Percentiles rank a stretch among this genome's conserved stretches.
Evolutionary conservation across 2,888 invertebrate species (phyloP).

Genomic region (Agonopterix arenella): DNA sequence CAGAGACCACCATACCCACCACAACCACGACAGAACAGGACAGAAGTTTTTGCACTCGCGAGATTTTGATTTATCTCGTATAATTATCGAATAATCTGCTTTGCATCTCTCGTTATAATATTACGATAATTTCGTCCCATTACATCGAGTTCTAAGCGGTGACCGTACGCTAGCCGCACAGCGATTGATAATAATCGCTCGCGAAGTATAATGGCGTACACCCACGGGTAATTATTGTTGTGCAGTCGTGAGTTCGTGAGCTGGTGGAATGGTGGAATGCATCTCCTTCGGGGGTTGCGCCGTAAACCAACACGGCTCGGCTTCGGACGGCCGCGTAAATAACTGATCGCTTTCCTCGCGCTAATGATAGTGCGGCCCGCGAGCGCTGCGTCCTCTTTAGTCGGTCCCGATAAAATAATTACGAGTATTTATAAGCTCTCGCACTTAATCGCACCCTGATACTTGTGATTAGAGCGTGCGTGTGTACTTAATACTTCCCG

Average conservation of each 20-base stretch:
- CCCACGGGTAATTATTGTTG: constrained; percentile 77
- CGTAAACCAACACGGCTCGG: constrained; percentile 69
- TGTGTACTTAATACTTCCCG: constrained; percentile 45
- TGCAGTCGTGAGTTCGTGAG: constrained; percentile 77
- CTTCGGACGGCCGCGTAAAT: constrained; percentile 51
- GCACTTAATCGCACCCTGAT: constrained; percentile 56
- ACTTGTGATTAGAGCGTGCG: constrained; percentile 46
- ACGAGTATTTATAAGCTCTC: constrained; percentile 65
- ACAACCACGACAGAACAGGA: constrained; percentile 32
- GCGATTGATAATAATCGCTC: constrained; percentile 75
- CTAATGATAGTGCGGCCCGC: constrained; percentile 70
- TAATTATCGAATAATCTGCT: constrained; percentile 75
- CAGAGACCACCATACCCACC: constrained; percentile 29
- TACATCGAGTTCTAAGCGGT: constrained; percentile 70
- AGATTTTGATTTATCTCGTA: constrained; percentile 69
- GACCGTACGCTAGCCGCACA: constrained; percentile 67
- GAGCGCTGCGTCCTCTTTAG: constrained; percentile 61
- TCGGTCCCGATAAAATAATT: constrained; percentile 69
- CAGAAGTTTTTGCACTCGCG: constrained; percentile 39
- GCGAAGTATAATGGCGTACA: constrained; percentile 77
- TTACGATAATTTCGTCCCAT: constrained; percentile 74
- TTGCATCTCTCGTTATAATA: constrained; percentile 75
- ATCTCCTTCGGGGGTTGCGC: constrained; percentile 77
- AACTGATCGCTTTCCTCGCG: constrained; percentile 71
- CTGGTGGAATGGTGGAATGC: constrained; percentile 71